Conservation (phyloP, 1,140 invertebrate species). For the Cherax destructor region DNA sequence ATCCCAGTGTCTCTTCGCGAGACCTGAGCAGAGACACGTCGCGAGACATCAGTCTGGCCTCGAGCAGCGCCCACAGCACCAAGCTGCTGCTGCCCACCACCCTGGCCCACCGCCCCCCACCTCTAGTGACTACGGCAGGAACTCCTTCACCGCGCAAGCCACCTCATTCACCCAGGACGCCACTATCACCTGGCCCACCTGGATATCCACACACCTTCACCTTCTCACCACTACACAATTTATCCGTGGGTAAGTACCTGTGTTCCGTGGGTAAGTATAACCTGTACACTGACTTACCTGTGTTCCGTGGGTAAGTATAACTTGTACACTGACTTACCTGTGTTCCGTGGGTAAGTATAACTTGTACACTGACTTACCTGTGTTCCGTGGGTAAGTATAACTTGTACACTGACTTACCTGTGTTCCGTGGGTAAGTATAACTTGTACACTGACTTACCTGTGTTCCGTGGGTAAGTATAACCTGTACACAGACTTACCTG, state of each 20-base stretch:
- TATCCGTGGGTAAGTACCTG: slow-evolving; percentile 25
- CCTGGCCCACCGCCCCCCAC: slow-evolving; percentile 23
- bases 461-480: too few relatives aligned
- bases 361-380: too few relatives aligned
- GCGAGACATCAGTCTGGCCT: slow-evolving; percentile 67
- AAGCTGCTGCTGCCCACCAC: slow-evolving; percentile 48
- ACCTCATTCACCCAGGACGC: slow-evolving; percentile 42
- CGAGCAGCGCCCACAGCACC: slow-evolving; percentile 69
- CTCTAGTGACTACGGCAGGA: slow-evolving; percentile 15
- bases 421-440: too few relatives aligned
- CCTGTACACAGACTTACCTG: too few relatives aligned
- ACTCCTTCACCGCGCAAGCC: slow-evolving; percentile 44
- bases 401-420: too few relatives aligned
- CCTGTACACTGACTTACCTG: too few relatives aligned
- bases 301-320: too few relatives aligned
- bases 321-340: too few relatives aligned
- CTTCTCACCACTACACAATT: slow-evolving; percentile 39
- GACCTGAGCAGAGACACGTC: slow-evolving; percentile 70
- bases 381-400: too few relatives aligned
- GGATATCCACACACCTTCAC: slow-evolving; percentile 47
- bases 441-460: too few relatives aligned
- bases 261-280: too few relatives aligned
- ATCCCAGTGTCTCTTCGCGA: slow-evolving; percentile 66
- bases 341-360: too few relatives aligned
- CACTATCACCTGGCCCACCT: slow-evolving; percentile 51